Percentiles rank a stretch among this genome's conserved stretches.
Conservation (phyloP, 2,113 vertebrate genomes). For the Nyctereutes procyonoides region DNA sequence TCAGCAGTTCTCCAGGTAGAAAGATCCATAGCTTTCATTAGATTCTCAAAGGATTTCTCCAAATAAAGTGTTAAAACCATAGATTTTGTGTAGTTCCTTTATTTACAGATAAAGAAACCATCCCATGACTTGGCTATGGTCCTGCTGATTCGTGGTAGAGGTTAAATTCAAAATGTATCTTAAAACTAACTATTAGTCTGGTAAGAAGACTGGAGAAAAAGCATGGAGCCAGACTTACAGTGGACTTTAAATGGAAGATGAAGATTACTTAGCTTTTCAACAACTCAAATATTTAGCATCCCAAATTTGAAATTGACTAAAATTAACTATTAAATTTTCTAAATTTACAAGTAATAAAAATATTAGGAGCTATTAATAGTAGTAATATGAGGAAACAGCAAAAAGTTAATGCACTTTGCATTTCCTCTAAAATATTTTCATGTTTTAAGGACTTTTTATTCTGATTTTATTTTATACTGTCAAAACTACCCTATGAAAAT, state of each 20-base stretch:
- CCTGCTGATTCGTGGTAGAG: not conserved
- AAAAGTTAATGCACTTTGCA: conserved; percentile 4
- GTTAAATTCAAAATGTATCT: not conserved
- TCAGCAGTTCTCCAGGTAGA: not conserved
- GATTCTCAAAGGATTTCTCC: not conserved
- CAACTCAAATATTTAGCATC: not conserved
- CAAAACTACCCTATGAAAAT: conserved; percentile 27
- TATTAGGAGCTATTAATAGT: not conserved
- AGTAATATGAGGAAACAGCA: not conserved
- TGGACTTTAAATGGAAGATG: not conserved
- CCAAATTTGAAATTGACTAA: conserved; percentile 1
- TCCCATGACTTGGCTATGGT: not conserved
- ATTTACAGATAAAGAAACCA: conserved; percentile 8
- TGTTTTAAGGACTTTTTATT: conserved; percentile 47
- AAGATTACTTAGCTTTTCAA: conserved; percentile 28
- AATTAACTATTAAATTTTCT: conserved; percentile 25
- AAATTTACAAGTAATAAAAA: conserved; percentile 30
- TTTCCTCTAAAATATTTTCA: conserved; percentile 54
- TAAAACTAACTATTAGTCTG: not conserved
- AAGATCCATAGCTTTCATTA: not conserved
- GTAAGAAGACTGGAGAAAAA: not conserved
- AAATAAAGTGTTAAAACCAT: not conserved
- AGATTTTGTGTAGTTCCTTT: not conserved
- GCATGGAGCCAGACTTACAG: not conserved
- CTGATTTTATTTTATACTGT: conserved; percentile 4